phyloP scores from a whole-genome alignment of 2,888 invertebrate species.

The Amblyteles armatorius region DNA sequence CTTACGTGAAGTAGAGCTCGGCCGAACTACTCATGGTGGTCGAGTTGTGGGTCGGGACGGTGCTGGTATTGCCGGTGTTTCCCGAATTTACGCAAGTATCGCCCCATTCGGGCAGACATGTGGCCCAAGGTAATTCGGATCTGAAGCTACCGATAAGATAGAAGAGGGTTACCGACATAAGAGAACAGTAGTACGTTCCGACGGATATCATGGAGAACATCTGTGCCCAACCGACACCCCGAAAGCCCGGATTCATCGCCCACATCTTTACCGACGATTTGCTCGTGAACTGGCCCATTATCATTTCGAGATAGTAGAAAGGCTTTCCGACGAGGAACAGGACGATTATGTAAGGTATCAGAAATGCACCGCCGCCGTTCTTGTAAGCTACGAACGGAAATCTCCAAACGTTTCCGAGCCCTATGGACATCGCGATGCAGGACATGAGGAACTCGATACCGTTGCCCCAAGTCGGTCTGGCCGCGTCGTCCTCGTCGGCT shows the following conservation, averaged over 20 bases:
- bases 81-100: constrained; percentile 78
- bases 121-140: constrained; percentile 85
- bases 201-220: constrained; percentile 84
- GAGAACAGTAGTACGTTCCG: constrained; percentile 85
- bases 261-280: constrained; percentile 92
- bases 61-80: constrained; percentile 49
- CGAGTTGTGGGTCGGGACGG: constrained; percentile 24
- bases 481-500: constrained; percentile 57
- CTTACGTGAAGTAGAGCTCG: constrained; percentile 81
- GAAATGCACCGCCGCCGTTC: constrained; percentile 90
- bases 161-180: constrained; percentile 85
- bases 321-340: constrained; percentile 90
- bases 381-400: constrained; percentile 89
- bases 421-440: constrained; percentile 89
- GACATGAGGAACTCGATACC: constrained; percentile 89
- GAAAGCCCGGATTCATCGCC: constrained; percentile 89
- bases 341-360: constrained; percentile 89
- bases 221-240: constrained; percentile 88
- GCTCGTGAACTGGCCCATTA: constrained; percentile 93
- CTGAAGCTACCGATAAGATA: constrained; percentile 85
- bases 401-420: constrained; percentile 89
- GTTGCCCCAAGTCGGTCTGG: constrained; percentile 86
- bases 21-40: constrained; percentile 77
- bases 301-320: constrained; percentile 94
- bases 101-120: constrained; percentile 82